Evolutionary conservation across 2,888 invertebrate species (phyloP).

Genomic region (Calliopum simillimum): DNA sequence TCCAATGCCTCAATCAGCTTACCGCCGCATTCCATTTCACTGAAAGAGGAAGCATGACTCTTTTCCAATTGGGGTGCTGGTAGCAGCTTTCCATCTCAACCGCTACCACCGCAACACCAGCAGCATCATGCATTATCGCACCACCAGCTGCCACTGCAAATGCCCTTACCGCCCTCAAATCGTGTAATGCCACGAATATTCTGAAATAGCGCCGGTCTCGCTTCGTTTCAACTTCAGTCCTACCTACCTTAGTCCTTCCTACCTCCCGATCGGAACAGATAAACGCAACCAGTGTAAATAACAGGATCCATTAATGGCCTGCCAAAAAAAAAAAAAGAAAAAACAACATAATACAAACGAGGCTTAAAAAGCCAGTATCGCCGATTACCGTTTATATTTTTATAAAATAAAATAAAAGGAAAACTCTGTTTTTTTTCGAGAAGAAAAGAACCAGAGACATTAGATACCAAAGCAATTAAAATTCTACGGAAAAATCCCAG

Average conservation of each 20-base stretch:
- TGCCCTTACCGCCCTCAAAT: constrained; percentile 56
- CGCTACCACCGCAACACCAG: constrained; percentile 33
- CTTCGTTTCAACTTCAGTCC: neutral
- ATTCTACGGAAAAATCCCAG: neutral
- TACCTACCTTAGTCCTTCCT: no score
- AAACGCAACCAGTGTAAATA: no score
- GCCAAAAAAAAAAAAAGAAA: no score
- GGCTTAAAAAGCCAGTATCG: no score
- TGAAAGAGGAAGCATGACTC: constrained; percentile 84
- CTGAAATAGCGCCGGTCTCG: constrained; percentile 49
- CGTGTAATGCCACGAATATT: constrained; percentile 67
- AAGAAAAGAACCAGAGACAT: constrained; percentile 52
- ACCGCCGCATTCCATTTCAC: constrained; percentile 59
- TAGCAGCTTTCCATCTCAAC: constrained; percentile 44
- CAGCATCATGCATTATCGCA: constrained; percentile 41
- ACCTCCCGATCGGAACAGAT: no score
- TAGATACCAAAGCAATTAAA: constrained; percentile 55
- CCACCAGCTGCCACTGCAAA: constrained; percentile 39
- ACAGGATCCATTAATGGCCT: no score
- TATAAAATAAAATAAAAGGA: no score
- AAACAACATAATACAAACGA: no score
- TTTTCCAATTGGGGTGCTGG: constrained; percentile 75
- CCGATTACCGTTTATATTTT: no score
- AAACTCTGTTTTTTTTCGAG: constrained; percentile 1
- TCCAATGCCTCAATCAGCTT: constrained; percentile 64